A percentile compares a stretch with the other conserved stretches of the same genome.
Conservation (phyloP, 1,140 invertebrate genomes). For the Portunus trituberculatus region DNA sequence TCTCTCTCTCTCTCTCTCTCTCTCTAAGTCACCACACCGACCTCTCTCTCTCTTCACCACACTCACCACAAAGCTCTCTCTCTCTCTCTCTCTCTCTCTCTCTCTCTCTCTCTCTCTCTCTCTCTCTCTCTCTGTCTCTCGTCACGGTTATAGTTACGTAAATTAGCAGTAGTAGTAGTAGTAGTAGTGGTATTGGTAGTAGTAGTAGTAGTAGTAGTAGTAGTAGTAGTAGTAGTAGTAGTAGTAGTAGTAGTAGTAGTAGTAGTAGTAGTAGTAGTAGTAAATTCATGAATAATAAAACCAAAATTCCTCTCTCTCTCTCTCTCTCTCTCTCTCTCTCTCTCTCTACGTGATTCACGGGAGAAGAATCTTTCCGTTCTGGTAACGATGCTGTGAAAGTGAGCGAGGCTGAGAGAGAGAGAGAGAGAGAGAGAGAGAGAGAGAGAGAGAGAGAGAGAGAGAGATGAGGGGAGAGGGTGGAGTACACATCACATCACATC, state of each 20-base stretch:
- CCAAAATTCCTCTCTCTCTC: not conserved
- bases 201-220: no score
- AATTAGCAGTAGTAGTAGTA: no score
- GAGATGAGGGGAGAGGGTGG: not conserved
- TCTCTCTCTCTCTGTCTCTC: not conserved
- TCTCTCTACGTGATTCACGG: not conserved
- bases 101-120: not conserved
- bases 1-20: not conserved
- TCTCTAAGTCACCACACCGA: no score
- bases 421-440: constrained; percentile 41
- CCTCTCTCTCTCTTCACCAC: no score
- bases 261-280: constrained; percentile 10
- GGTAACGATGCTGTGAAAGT: not conserved
- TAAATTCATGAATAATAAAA: not conserved
- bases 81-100: not conserved
- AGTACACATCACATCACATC: not conserved
- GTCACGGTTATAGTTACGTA: not conserved
- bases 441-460: constrained; percentile 41
- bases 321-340: not conserved
- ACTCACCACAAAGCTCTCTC: not conserved
- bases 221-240: no score
- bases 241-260: no score
- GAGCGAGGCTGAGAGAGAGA: constrained; percentile 34
- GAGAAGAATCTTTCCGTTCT: not conserved
- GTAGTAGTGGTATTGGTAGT: no score